Base-by-base conservation (phyloP, 2,888 invertebrate species). In the Eulithis prunata region DNA sequence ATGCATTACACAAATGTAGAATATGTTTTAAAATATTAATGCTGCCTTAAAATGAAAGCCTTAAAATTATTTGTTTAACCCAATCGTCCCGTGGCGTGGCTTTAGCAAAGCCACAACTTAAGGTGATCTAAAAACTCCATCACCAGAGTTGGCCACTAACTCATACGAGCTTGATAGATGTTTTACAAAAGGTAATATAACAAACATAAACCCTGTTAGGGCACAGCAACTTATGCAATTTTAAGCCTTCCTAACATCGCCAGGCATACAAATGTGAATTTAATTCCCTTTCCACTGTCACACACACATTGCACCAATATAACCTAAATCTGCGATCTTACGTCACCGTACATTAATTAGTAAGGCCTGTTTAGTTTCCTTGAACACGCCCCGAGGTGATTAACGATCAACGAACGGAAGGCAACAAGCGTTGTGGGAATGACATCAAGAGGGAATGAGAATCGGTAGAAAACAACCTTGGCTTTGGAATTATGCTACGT, bases 321-420 rank as follows among this genome's bases (percentile, higher is more conserved):
- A 57, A 28, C 43, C 55, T 11, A 56, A 64, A 64, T 55, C 47
- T 47, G 58, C 54, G 54, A 49, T 54, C 36, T 51, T 54, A 64
- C 65, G 68, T 62, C 64, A 67, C 65, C 69, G 64, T 69, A 70
- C 69, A 75, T 73, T 75, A 75, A 75, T 75, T 75, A 75, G 71
- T 70, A 56, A 61, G 66, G 68, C 62, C 68, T 74, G 74, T 73
- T 70, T 74, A 70, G 72, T 64, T 71, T 67, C 68, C 64, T 69
- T 59, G 64, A 66, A 63, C 67, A 67, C 71, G 70, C 67, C 73
- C 68, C 55, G 61, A 56, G 58, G 71, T 75, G 72, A 75, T 73
- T 75, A 75, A 75, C 73, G 72, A 72, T 56, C 64, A 75, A 73
- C 73, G 71, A 72, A 53, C 64, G 56, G 51, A 46, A 60, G 67